These are phyloP conservation scores for Syrmaticus mikado DNA, from an alignment of 2,113 vertebrate species.

Conservation along the genomic window DNA sequence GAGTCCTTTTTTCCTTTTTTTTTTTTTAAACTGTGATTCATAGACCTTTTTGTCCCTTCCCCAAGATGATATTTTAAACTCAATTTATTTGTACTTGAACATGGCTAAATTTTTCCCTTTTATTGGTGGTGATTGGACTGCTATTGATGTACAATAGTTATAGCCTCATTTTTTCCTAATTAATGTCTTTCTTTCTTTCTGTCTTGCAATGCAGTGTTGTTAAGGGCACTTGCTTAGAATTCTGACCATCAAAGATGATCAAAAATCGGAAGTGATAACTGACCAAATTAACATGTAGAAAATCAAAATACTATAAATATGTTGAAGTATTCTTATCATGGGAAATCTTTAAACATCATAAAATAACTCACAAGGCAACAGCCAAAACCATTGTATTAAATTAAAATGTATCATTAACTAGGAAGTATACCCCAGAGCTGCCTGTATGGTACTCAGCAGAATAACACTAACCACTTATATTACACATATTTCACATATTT, in stretches of 20 bases:
- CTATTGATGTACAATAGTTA: neutral
- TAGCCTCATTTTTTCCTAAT: neutral
- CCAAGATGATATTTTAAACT: neutral
- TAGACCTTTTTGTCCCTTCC: neutral
- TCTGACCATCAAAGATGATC: neutral
- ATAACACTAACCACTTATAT: neutral
- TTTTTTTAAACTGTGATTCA: neutral
- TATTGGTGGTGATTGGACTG: neutral
- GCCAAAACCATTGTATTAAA: neutral
- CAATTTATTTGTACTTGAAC: neutral
- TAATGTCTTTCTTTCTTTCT: neutral
- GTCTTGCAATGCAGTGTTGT: neutral
- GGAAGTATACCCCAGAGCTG: neutral
- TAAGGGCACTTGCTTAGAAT: neutral
- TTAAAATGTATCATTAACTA: neutral
- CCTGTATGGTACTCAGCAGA: neutral
- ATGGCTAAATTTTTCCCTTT: neutral
- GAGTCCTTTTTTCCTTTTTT: neutral
- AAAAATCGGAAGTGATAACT: neutral
- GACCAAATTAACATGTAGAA: neutral
- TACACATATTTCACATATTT: neutral
- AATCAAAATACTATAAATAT: neutral
- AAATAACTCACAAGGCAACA: neutral
- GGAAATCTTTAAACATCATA: neutral
- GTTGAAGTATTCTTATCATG: neutral